Evolutionary conservation across 1,140 invertebrate genomes (phyloP).

Genomic region (Nautilus pompilius): DNA sequence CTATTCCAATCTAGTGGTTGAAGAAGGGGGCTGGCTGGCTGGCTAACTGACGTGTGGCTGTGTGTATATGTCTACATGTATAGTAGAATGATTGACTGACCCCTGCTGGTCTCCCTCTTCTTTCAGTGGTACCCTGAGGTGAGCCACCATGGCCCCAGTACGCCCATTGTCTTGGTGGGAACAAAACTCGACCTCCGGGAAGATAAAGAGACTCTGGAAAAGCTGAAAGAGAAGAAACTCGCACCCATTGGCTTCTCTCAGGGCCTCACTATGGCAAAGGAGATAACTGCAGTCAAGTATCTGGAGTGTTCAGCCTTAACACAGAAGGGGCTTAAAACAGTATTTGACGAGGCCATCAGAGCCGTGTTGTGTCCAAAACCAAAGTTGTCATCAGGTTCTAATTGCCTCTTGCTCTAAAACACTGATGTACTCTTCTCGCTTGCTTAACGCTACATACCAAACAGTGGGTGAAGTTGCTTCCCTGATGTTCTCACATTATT

Average conservation of each 20-base stretch:
- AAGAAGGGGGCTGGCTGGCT: no score
- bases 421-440: no score
- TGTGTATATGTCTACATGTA: no score
- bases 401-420: no score
- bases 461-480: no score
- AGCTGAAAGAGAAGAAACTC: slow-evolving; percentile 95
- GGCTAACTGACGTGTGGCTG: no score
- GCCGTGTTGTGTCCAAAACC: slow-evolving; percentile 52
- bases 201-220: slow-evolving; percentile 96
- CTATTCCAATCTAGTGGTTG: no score
- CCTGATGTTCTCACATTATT: no score
- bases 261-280: slow-evolving; percentile 97
- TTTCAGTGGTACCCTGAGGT: slow-evolving; percentile 62
- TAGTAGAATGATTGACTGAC: no score
- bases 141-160: slow-evolving; percentile 63
- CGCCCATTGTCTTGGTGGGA: slow-evolving; percentile 65
- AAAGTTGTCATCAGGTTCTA: no score
- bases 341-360: slow-evolving; percentile 61
- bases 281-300: slow-evolving; percentile 72
- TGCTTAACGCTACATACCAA: no score
- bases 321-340: slow-evolving; percentile 59
- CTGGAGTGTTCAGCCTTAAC: slow-evolving; percentile 60
- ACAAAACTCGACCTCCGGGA: slow-evolving; percentile 87
- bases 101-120: not conserved
- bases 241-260: slow-evolving; percentile 96